These are phyloP conservation scores for Amitus sp. DNA, from an alignment of 2,888 invertebrate genomes.

Conservation along the genomic window DNA sequence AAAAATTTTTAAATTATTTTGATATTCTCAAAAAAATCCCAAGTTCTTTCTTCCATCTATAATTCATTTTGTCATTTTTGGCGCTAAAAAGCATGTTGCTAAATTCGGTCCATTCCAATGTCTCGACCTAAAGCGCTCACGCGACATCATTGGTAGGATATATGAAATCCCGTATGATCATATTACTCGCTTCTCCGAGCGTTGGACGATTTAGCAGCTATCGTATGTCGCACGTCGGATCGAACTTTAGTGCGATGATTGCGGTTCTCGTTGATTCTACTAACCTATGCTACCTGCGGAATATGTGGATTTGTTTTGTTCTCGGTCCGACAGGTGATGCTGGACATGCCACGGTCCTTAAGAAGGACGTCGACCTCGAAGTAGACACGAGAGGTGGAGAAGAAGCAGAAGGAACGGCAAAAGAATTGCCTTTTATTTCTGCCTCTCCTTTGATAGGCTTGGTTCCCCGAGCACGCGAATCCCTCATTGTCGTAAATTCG, in stretches of 20 bases:
- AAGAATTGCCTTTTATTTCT: conserved; percentile 26
- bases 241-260: conserved; percentile 2
- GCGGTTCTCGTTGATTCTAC: conserved; percentile 37
- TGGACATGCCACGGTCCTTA: conserved; percentile 57
- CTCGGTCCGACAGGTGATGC: conserved; percentile 61
- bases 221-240: no score
- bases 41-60: no score
- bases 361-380: conserved; percentile 58
- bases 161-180: no score
- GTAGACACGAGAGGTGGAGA: conserved; percentile 34
- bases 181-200: no score
- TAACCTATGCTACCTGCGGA: conserved; percentile 51
- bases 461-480: conserved; percentile 44
- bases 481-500: conserved; percentile 50
- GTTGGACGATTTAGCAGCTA: no score
- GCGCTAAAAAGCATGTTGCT: no score
- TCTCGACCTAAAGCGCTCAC: no score
- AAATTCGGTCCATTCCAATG: no score
- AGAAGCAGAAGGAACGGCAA: conserved; percentile 36
- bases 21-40: no score
- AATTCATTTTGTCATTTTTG: no score
- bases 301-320: conserved; percentile 58
- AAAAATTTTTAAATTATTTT: no score
- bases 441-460: conserved; percentile 36
- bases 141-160: no score